Base-by-base conservation (phyloP, 2,888 invertebrate genomes). In the Pterobdella sp. region DNA sequence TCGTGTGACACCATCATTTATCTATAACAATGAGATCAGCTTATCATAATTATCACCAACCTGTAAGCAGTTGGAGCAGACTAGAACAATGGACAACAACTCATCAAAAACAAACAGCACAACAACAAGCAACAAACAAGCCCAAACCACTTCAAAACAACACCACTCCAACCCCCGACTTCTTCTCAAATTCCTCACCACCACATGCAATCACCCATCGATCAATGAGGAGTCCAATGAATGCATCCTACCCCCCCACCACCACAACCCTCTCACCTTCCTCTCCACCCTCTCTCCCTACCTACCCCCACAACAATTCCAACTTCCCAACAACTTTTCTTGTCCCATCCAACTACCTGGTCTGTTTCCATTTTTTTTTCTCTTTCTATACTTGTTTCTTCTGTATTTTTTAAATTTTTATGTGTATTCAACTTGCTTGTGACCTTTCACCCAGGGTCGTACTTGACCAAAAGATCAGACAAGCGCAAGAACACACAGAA, bases 261-360 rank as follows among this genome's bases (percentile, higher is more conserved):
- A 88, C 66, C 89, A 92, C 0, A 87, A 94, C 82, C 90, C 91
- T 56, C 60, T 56, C 60, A 56, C n/a, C 79, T 87, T 90, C 64
- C 85, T 94, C 29, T 90, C 92, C 71, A 87, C 90, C 79, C 92
- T 91, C 0, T 94, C 93, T 1, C 88, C 88, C 77, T 86, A 90
- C 75, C 87, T 92, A 84, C 95, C 95, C 86, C 94, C 95, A 0
- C 88, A 88, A 78, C 93, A 94, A 84, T 95, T 94, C 84, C 90
- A 91, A 80, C 84, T 95, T 79, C 93, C 94, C 0, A 85, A 88
- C 68, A 91, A 93, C 80, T 87, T 93, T 85, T 80, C 79, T 7
- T 82, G 83, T 74, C 81, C 80, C 29, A 80, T 80, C n/a, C 79
- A 80, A 37, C 76, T 84, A 49, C 84, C 84, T 74, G 84, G 84